Evolutionary conservation across 2,113 vertebrate genomes (phyloP).

Genomic region (Chaetura pelagica): DNA sequence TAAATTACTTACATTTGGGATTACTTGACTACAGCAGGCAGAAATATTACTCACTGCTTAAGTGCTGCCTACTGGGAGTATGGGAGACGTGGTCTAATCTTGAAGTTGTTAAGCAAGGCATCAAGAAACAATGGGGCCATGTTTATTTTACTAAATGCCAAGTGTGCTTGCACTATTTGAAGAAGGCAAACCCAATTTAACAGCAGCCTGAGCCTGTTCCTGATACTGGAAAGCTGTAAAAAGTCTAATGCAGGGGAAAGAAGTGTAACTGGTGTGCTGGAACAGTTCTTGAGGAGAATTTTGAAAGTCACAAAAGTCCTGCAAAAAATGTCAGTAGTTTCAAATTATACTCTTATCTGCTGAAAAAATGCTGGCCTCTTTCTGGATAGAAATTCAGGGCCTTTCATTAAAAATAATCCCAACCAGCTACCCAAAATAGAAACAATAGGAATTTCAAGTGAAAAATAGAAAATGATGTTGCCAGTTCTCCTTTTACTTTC

Average conservation of each 20-base stretch:
- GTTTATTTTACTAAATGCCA: slow-evolving; percentile 77
- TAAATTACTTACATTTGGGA: slow-evolving; percentile 84
- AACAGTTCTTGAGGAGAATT: neutral
- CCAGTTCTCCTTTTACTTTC: neutral
- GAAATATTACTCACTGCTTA: slow-evolving; percentile 80
- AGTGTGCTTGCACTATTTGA: slow-evolving; percentile 60
- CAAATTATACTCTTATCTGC: neutral
- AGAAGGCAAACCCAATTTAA: slow-evolving; percentile 64
- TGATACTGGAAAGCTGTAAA: slow-evolving; percentile 2
- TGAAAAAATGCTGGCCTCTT: neutral
- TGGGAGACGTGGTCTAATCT: slow-evolving; percentile 68
- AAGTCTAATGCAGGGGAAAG: slow-evolving; percentile 16
- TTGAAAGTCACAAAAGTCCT: neutral
- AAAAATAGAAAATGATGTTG: neutral
- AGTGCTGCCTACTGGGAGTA: slow-evolving; percentile 73
- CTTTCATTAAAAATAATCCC: neutral
- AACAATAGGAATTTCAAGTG: neutral
- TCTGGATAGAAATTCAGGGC: neutral
- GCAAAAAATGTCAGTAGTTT: neutral
- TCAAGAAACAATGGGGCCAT: slow-evolving; percentile 76
- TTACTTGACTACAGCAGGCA: slow-evolving; percentile 76
- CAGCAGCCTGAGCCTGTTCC: slow-evolving; percentile 2
- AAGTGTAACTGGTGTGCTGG: neutral
- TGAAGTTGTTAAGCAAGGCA: slow-evolving; percentile 77
- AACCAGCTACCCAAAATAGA: neutral